Evolutionary conservation across 2,797 vertebrate species (phyloP).

Genomic region (Enteromius radiatus): DNA sequence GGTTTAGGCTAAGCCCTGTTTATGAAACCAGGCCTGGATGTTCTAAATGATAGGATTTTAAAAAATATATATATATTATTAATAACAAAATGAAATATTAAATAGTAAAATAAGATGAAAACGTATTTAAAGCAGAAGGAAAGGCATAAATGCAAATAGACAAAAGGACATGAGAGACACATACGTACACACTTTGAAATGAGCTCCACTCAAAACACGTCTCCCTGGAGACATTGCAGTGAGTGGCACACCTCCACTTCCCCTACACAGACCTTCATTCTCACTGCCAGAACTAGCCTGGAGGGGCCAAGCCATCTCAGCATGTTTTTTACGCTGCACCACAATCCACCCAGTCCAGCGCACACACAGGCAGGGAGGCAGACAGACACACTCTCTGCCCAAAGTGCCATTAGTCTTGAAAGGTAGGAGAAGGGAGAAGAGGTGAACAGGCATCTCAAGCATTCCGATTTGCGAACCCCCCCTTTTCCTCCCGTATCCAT

Average conservation of each 20-base stretch:
- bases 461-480: conserved; percentile 61
- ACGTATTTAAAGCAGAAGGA: neutral
- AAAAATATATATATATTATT: neutral
- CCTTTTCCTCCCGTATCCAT: conserved; percentile 58
- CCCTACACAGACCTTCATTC: conserved; percentile 35
- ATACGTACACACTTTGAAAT: conserved; percentile 43
- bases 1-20: too few species aligned
- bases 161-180: conserved; percentile 26
- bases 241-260: conserved; percentile 52
- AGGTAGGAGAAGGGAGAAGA: conserved; percentile 30
- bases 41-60: neutral
- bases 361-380: conserved; percentile 43
- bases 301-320: conserved; percentile 45
- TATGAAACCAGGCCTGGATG: too few species aligned
- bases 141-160: conserved; percentile 12
- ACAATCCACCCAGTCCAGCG: conserved; percentile 17
- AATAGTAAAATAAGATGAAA: neutral
- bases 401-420: conserved; percentile 37
- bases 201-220: conserved; percentile 48
- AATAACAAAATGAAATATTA: neutral
- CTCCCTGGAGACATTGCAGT: conserved; percentile 42
- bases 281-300: conserved; percentile 43
- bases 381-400: conserved; percentile 63
- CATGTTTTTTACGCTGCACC: conserved; percentile 4
- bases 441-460: conserved; percentile 52